phyloP scores from a whole-genome alignment of 2,888 invertebrate species.

The Trypoxylon attenuatum region DNA sequence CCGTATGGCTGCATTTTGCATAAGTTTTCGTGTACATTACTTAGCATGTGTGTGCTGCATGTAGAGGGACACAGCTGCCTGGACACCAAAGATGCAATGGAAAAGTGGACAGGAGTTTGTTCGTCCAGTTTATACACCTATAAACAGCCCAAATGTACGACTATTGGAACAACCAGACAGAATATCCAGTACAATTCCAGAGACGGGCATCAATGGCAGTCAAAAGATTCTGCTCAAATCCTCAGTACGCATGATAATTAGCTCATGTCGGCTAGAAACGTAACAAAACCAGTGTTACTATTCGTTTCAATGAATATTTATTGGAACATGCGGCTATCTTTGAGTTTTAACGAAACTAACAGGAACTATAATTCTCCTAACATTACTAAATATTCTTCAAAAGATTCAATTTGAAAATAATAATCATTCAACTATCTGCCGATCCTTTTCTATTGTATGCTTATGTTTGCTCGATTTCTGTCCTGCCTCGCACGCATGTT shows the following conservation, averaged over 20 bases:
- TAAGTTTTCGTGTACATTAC: constrained; percentile 64
- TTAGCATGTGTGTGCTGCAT: constrained; percentile 74
- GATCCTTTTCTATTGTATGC: background rate
- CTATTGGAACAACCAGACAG: constrained; percentile 70
- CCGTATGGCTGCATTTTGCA: constrained; percentile 53
- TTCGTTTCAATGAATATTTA: background rate
- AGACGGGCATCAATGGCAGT: constrained; percentile 65
- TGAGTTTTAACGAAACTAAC: too few relatives aligned
- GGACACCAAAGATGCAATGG: constrained; percentile 67
- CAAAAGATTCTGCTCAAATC: constrained; percentile 63
- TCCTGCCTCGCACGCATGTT: constrained; percentile 15
- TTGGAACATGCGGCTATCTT: too few relatives aligned
- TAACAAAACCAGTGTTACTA: constrained; percentile 10
- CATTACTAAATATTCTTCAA: too few relatives aligned
- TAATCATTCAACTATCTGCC: too few relatives aligned
- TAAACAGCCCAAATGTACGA: constrained; percentile 68
- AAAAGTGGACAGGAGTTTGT: constrained; percentile 71
- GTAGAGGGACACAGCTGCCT: constrained; percentile 69
- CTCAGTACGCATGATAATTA: constrained; percentile 73
- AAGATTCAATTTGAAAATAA: too few relatives aligned
- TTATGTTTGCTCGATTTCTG: background rate
- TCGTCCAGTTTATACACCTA: constrained; percentile 64
- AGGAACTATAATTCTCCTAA: too few relatives aligned
- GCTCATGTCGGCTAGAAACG: constrained; percentile 29
- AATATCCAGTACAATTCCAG: constrained; percentile 68